Percentiles rank a stretch among this genome's conserved stretches.
Conservation (phyloP, 2,888 invertebrate genomes). For the Chromoteleia sp. region DNA sequence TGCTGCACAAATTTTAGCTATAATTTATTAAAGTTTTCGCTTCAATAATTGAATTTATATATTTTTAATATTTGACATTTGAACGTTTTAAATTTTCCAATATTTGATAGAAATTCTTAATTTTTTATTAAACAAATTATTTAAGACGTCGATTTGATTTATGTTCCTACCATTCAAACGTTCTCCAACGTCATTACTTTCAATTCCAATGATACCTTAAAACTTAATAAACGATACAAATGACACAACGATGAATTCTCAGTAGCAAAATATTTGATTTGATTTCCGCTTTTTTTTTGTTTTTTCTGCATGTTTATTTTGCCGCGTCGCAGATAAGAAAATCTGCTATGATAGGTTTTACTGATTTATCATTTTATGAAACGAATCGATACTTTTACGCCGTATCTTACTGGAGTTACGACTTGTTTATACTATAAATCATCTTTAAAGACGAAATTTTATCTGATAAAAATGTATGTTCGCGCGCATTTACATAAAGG, state of each 20-base stretch:
- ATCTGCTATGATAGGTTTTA: slow-evolving; percentile 31
- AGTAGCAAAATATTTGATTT: background rate
- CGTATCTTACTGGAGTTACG: slow-evolving; percentile 16
- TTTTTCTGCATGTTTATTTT: slow-evolving; percentile 2
- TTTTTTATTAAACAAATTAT: too few species aligned
- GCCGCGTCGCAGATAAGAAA: slow-evolving; percentile 25
- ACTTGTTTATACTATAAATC: slow-evolving; percentile 46
- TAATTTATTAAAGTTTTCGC: too few species aligned
- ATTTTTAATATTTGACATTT: too few species aligned
- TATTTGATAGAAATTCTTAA: too few species aligned
- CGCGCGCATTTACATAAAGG: slow-evolving; percentile 30
- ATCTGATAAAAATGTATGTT: slow-evolving; percentile 46
- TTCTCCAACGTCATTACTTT: too few species aligned
- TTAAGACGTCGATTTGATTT: too few species aligned
- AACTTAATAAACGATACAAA: background rate
- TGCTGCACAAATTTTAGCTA: too few species aligned
- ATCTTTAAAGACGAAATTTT: slow-evolving; percentile 49
- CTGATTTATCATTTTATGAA: slow-evolving; percentile 48
- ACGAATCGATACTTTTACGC: slow-evolving; percentile 21
- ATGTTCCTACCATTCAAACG: too few species aligned
- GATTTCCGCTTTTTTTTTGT: background rate
- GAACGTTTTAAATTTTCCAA: too few species aligned
- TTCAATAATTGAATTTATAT: too few species aligned
- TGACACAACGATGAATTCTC: background rate
- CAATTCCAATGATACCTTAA: background rate